Conservation (phyloP, 2,113 vertebrate species). For the Oryzias celebensis region DNA sequence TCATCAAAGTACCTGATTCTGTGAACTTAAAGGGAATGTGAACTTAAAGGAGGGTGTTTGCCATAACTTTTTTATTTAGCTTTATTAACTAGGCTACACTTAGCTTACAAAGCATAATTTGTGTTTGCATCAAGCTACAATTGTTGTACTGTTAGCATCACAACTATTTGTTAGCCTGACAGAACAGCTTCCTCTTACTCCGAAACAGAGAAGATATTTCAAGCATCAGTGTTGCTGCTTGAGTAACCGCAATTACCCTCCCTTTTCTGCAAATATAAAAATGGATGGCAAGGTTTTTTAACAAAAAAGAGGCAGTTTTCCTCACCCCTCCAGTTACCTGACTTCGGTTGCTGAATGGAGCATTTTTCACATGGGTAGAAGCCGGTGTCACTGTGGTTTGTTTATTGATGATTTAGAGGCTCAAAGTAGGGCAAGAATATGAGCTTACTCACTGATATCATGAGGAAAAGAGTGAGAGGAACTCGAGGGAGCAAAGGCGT, state of each 20-base stretch:
- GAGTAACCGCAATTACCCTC: slow-evolving; percentile 36
- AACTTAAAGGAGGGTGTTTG: too few relatives aligned
- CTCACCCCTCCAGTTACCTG: neutral
- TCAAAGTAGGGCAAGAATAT: slow-evolving; percentile 64
- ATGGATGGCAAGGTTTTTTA: slow-evolving; percentile 41
- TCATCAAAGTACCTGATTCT: too few relatives aligned
- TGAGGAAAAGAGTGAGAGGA: slow-evolving; percentile 32
- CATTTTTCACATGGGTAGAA: slow-evolving; percentile 59
- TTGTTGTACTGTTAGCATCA: too few relatives aligned
- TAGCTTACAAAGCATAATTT: too few relatives aligned
- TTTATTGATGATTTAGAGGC: slow-evolving; percentile 68
- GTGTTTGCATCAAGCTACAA: too few relatives aligned
- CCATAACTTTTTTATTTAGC: too few relatives aligned
- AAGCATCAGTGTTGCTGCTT: slow-evolving; percentile 35
- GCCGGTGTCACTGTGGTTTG: slow-evolving; percentile 59
- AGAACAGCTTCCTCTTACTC: too few relatives aligned
- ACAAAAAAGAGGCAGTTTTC: slow-evolving; percentile 12
- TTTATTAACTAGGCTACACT: too few relatives aligned
- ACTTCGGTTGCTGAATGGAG: slow-evolving; percentile 56
- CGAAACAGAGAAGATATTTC: slow-evolving; percentile 39
- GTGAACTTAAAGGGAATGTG: too few relatives aligned
- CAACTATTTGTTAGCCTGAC: too few relatives aligned
- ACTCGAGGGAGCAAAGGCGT: slow-evolving; percentile 13
- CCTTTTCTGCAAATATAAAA: slow-evolving; percentile 31
- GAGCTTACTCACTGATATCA: slow-evolving; percentile 51